phyloP scores from a whole-genome alignment of 2,113 vertebrate species.

The Numida meleagris region DNA sequence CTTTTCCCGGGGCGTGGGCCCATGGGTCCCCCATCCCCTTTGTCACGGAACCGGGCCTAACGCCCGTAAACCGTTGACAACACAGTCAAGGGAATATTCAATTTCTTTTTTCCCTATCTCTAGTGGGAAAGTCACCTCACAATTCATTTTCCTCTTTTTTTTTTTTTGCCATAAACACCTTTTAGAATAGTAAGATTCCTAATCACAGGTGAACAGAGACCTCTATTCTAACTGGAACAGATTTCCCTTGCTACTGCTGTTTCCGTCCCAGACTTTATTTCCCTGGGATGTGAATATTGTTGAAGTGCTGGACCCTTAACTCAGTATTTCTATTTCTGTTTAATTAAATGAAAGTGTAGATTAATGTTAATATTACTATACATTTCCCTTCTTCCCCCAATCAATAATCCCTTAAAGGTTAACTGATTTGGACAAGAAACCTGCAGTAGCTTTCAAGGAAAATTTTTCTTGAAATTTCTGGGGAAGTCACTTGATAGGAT shows the following conservation, averaged over 20 bases:
- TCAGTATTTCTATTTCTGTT: neutral
- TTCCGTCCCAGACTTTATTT: neutral
- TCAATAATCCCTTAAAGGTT: neutral
- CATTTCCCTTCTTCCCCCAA: neutral
- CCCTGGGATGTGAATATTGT: neutral
- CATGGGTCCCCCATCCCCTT: no score
- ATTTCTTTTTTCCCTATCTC: neutral
- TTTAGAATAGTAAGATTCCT: neutral
- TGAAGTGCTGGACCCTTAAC: neutral
- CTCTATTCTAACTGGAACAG: neutral
- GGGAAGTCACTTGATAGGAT: neutral
- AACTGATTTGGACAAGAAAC: neutral
- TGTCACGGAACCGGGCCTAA: no score
- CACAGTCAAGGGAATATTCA: neutral
- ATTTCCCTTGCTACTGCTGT: neutral
- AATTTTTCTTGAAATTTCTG: neutral
- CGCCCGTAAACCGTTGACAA: no score
- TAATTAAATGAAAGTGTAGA: neutral
- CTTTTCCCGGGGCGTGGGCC: no score
- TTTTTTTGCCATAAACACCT: neutral
- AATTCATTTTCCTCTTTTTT: neutral
- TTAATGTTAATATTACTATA: neutral
- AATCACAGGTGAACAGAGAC: neutral
- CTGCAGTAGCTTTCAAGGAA: neutral
- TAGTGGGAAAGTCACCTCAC: neutral